Evolutionary conservation across 2,113 vertebrate species (phyloP).

Genomic region (Perccottus glenii): DNA sequence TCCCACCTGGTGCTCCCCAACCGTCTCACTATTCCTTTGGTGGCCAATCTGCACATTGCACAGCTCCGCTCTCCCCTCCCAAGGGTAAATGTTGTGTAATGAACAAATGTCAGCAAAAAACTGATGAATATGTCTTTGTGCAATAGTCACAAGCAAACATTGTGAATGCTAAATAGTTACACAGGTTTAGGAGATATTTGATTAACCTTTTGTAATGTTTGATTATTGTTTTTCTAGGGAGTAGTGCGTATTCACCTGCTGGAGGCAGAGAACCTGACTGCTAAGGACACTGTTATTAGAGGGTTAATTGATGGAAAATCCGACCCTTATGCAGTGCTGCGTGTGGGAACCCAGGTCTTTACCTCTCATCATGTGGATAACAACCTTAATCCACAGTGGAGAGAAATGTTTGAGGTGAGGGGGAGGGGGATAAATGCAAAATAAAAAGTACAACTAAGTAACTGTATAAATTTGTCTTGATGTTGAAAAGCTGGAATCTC

Average conservation of each 20-base stretch:
- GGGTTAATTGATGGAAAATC: slow-evolving; percentile 91
- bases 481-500: slow-evolving; percentile 5
- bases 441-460: background rate
- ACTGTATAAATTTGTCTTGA: slow-evolving; percentile 5
- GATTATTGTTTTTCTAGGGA: slow-evolving; percentile 74
- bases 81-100: slow-evolving; percentile 81
- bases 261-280: slow-evolving; percentile 84
- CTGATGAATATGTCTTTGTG: slow-evolving; percentile 3
- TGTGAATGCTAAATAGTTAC: background rate
- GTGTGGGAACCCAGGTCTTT: slow-evolving; percentile 90
- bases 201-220: background rate
- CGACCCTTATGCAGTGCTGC: slow-evolving; percentile 89
- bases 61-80: slow-evolving; percentile 92
- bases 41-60: slow-evolving; percentile 87
- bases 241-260: slow-evolving; percentile 89
- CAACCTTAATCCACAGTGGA: slow-evolving; percentile 89
- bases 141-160: slow-evolving; percentile 25
- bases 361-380: slow-evolving; percentile 88
- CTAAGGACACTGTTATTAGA: slow-evolving; percentile 89
- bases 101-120: slow-evolving; percentile 16
- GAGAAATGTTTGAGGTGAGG: slow-evolving; percentile 91
- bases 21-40: slow-evolving; percentile 88
- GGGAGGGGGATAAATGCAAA: fast-evolving
- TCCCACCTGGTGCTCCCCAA: slow-evolving; percentile 93
- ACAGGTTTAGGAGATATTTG: background rate